These are phyloP conservation scores for Aphidius ervi DNA, from an alignment of 1,140 invertebrate species.

Conservation along the genomic window DNA sequence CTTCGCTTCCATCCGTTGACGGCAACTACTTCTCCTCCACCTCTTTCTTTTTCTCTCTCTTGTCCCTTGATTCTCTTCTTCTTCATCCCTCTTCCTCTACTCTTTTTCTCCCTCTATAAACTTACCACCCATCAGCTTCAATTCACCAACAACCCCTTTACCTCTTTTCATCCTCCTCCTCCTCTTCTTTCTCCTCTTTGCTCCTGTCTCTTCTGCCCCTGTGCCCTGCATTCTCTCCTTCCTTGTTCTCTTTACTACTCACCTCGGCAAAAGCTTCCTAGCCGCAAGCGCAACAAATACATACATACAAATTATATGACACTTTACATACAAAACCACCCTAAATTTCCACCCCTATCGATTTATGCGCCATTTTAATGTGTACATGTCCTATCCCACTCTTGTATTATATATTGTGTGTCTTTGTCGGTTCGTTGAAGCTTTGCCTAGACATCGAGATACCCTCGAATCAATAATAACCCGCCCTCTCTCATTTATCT, in stretches of 20 bases:
- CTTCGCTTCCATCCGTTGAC: neutral
- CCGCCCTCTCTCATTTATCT: constrained; percentile 10
- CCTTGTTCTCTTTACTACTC: neutral
- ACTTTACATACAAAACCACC: constrained; percentile 5
- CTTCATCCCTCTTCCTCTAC: too few species aligned
- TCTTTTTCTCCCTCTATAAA: too few species aligned
- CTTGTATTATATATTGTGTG: neutral
- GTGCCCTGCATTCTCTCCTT: constrained; percentile 10
- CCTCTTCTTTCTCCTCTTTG: neutral
- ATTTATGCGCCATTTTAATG: constrained; percentile 51
- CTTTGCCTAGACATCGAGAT: constrained; percentile 12
- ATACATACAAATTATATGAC: constrained; percentile 10
- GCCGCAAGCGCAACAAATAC: constrained; percentile 18
- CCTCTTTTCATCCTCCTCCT: neutral
- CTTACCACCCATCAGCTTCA: too few species aligned
- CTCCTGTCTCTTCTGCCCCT: constrained; percentile 2
- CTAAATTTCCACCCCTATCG: constrained; percentile 46
- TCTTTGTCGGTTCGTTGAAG: neutral
- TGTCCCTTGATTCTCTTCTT: too few species aligned
- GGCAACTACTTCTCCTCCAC: too few species aligned
- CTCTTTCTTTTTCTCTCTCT: too few species aligned
- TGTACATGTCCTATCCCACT: too few species aligned
- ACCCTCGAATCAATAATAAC: constrained; percentile 19
- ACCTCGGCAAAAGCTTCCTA: constrained; percentile 2
- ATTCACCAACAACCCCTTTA: too few species aligned